phyloP scores from a whole-genome alignment of 2,797 vertebrate species.

The Poeciliopsis paucimaculata region DNA sequence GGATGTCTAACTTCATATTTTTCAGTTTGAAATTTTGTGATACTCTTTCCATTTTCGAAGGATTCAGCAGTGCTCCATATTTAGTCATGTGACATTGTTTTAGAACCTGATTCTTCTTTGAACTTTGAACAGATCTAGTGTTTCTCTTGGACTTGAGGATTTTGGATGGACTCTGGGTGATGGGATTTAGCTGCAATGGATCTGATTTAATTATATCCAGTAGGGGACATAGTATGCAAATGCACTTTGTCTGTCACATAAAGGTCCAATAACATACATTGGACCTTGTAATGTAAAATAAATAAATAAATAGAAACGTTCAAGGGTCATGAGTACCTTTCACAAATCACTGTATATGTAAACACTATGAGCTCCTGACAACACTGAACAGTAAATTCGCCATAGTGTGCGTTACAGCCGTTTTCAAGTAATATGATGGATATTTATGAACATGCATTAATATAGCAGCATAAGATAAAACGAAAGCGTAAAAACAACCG shows the following conservation, averaged over 20 bases:
- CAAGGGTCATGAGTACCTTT: not conserved
- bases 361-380: not conserved
- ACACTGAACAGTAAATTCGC: not conserved
- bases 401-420: not conserved
- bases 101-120: not conserved
- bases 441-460: not conserved
- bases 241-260: not conserved
- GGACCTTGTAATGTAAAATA: not conserved
- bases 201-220: not conserved
- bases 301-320: not conserved
- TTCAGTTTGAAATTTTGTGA: not conserved
- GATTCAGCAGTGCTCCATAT: not conserved
- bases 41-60: not conserved
- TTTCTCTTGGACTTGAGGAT: not conserved
- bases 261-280: not conserved
- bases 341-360: not conserved
- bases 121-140: not conserved
- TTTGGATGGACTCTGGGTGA: not conserved
- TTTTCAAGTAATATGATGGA: not conserved
- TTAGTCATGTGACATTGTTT: not conserved
- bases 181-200: not conserved
- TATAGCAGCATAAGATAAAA: not conserved
- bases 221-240: not conserved
- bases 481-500: not conserved
- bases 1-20: not conserved